Conservation (phyloP, 2,113 vertebrate species). For the Lepisosteus oculatus region DNA sequence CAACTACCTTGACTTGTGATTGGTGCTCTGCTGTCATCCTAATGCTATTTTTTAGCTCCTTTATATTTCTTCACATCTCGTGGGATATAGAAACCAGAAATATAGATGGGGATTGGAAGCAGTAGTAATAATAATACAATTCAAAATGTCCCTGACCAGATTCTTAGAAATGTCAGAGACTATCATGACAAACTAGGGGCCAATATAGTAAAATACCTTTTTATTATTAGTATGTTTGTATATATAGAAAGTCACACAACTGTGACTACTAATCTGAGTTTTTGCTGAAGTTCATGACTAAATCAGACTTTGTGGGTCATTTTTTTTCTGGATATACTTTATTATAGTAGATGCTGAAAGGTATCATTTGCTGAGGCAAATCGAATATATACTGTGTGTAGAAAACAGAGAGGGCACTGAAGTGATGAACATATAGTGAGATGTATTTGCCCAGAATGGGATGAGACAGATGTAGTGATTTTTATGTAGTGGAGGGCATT, state of each 20-base stretch:
- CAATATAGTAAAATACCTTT: background rate
- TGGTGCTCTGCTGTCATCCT: too few relatives aligned
- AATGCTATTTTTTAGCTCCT: too few relatives aligned
- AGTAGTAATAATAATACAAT: too few relatives aligned
- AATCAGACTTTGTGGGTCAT: background rate
- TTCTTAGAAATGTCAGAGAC: too few relatives aligned
- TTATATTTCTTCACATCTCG: too few relatives aligned
- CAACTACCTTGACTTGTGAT: too few relatives aligned
- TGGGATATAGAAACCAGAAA: too few relatives aligned
- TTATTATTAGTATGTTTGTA: background rate
- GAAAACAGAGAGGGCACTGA: constrained; percentile 32
- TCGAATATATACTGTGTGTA: constrained; percentile 36
- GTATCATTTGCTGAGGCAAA: constrained; percentile 5
- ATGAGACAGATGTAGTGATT: constrained; percentile 33
- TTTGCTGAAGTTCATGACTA: too few relatives aligned
- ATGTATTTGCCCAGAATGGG: constrained; percentile 41
- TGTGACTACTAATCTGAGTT: too few relatives aligned
- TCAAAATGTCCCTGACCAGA: too few relatives aligned
- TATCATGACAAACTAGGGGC: too few relatives aligned
- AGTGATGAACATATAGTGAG: constrained; percentile 39
- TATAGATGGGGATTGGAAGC: too few relatives aligned
- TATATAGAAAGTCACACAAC: background rate
- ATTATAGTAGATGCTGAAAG: background rate
- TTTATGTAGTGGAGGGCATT: constrained; percentile 1
- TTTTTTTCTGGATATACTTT: background rate